Conservation (phyloP, 2,888 invertebrate species). For the Euplagia quadripunctaria region DNA sequence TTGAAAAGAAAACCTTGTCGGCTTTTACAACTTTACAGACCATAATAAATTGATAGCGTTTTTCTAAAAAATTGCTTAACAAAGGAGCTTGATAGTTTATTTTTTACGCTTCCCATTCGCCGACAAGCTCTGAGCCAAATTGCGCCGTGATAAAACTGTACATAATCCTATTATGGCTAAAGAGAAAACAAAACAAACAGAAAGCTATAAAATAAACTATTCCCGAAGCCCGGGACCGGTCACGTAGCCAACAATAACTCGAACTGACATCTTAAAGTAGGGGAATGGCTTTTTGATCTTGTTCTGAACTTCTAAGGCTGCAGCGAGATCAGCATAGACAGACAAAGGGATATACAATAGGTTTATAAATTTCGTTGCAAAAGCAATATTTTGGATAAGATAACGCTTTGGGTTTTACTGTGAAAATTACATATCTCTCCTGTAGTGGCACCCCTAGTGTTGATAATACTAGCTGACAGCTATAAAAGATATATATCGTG, state of each 20-base stretch:
- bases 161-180: slow-evolving; percentile 44
- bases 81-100: slow-evolving; percentile 6
- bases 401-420: slow-evolving; percentile 8
- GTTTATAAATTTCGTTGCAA: slow-evolving; percentile 33
- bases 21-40: not conserved
- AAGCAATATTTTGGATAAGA: slow-evolving; percentile 34
- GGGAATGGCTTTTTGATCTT: slow-evolving; percentile 80
- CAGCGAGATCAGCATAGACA: slow-evolving; percentile 44
- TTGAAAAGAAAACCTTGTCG: not conserved
- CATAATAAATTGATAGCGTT: not conserved
- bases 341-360: slow-evolving; percentile 45
- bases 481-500: too few relatives aligned
- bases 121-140: slow-evolving; percentile 31
- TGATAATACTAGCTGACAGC: not conserved
- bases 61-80: not conserved
- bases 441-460: not conserved
- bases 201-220: slow-evolving; percentile 64
- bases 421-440: not conserved
- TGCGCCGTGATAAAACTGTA: slow-evolving; percentile 41
- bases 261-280: slow-evolving; percentile 76
- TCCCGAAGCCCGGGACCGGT: slow-evolving; percentile 65
- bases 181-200: slow-evolving; percentile 44
- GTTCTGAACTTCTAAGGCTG: slow-evolving; percentile 57
- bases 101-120: slow-evolving; percentile 13
- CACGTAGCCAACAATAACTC: slow-evolving; percentile 78